Evolutionary conservation across 35 echinoderm and acorn worm species (phyloP).

Genomic region (Diadema setosum): DNA sequence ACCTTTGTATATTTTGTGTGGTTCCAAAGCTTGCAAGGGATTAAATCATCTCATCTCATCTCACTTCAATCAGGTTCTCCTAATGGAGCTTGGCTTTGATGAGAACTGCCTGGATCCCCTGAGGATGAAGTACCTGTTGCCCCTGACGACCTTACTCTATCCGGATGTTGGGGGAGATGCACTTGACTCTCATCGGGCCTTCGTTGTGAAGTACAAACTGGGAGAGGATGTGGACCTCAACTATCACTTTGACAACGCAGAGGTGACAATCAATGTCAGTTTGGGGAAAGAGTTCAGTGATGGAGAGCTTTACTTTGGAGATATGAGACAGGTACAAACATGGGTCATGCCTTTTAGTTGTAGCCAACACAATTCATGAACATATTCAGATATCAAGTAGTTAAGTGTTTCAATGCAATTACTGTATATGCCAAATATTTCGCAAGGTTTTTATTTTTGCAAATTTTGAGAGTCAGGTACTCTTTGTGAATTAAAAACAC

Average conservation of each 20-base stretch:
- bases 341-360: no score
- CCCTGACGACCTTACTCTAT: constrained; percentile 67
- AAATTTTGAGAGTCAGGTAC: no score
- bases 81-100: constrained; percentile 94
- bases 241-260: constrained; percentile 98
- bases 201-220: constrained; percentile 95
- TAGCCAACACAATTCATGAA: no score
- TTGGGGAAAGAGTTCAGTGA: constrained; percentile 85
- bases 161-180: constrained; percentile 73
- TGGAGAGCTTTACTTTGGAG: constrained; percentile 87
- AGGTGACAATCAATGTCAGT: constrained; percentile 93
- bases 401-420: no score
- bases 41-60: no score
- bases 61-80: constrained; percentile 51
- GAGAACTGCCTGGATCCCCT: constrained; percentile 72
- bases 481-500: no score
- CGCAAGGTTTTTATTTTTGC: no score
- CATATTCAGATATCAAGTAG: no score
- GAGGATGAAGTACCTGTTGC: constrained; percentile 50
- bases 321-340: constrained; percentile 77
- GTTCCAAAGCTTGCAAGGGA: no score
- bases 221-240: constrained; percentile 87
- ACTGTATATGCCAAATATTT: no score
- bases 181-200: constrained; percentile 92
- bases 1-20: no score